Conservation (phyloP, 2,797 vertebrate genomes). For the Cyclopterus lumpus region DNA sequence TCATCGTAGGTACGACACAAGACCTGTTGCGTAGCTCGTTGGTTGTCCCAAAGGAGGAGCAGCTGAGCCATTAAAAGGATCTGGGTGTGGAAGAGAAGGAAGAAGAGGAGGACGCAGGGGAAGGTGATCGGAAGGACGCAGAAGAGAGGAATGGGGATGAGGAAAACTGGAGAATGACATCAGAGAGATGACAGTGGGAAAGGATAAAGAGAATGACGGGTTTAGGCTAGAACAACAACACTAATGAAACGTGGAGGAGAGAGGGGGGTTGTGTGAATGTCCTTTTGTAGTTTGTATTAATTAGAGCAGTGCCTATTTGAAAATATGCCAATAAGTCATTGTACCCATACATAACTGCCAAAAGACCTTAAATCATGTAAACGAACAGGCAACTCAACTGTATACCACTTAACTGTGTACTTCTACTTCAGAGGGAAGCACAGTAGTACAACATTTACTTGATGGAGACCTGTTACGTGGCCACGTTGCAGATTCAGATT, state of each 20-base stretch:
- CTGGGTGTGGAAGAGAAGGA: not conserved
- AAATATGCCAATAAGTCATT: not conserved
- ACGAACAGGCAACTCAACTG: not conserved
- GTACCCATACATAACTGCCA: not conserved
- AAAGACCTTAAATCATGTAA: not conserved
- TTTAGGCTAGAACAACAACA: not conserved
- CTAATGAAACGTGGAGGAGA: conserved; percentile 11
- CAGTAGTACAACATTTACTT: not conserved
- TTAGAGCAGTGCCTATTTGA: not conserved
- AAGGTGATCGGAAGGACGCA: conserved; percentile 49
- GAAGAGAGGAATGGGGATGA: conserved; percentile 10
- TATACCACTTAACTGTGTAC: not conserved
- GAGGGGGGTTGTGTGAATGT: conserved; percentile 17
- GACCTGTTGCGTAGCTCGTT: conserved; percentile 51
- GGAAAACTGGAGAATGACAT: conserved; percentile 29
- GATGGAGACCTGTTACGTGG: not conserved
- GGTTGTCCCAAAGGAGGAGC: conserved; percentile 23
- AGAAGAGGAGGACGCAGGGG: conserved; percentile 24
- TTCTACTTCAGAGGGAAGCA: not conserved
- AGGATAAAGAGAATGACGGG: conserved; percentile 2
- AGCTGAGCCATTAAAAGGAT: conserved; percentile 37
- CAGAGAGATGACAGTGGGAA: conserved; percentile 22
- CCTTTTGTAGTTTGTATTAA: not conserved
- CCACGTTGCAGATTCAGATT: not conserved
- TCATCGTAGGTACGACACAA: conserved; percentile 11